Evolutionary conservation across 2,797 vertebrate species (phyloP), one percentile per base, ranked within the genome.

Genomic region (Tapera naevia): DNA sequence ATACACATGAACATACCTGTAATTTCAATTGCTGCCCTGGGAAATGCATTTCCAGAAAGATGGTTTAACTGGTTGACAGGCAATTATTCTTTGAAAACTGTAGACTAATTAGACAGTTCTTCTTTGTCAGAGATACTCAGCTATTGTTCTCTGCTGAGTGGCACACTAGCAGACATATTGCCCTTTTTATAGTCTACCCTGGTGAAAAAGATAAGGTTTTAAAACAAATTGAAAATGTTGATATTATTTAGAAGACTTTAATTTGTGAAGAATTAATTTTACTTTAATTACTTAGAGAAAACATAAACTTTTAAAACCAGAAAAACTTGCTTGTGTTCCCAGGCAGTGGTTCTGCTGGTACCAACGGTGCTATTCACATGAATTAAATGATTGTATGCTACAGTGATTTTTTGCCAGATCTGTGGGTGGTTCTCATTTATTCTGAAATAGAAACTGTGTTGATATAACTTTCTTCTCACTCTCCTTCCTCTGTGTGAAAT

Each of bases 11-110:
- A 70, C 70, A 86, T 95, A 95, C 86, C 69, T 96, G 82, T 95
- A 94, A 97, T 97, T 97, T 96, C 91, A 95, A 17, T 92, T 91
- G 56, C 50, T 95, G 90, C 83, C 37, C 60, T 85, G 93, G 85
- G 91, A 97, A 96, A 96, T 86, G 86, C 86, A 60, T 94, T 97
- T 96, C 93, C 65, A 95, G 76, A 94, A 97, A 93, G 85, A 95
- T 66, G 64, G 69, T 93, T 96, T 96, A 97, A 95, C 79, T 91
- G 23, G 54, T 75, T 96, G 80, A 72, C 79, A 96, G 80, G 80
- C 67, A 97, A 97, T 95, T 96, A 89, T 89, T 97, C 91, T 97
- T 95, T 86, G 43, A 80, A 86, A 96, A 96, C 94, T 92, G 57
- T 65, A 84, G 79, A 91, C 60, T 96, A 97, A 97, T 97, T 97